Base-by-base conservation (phyloP, 2,113 vertebrate species). In the Cephalopholis sonnerati region DNA sequence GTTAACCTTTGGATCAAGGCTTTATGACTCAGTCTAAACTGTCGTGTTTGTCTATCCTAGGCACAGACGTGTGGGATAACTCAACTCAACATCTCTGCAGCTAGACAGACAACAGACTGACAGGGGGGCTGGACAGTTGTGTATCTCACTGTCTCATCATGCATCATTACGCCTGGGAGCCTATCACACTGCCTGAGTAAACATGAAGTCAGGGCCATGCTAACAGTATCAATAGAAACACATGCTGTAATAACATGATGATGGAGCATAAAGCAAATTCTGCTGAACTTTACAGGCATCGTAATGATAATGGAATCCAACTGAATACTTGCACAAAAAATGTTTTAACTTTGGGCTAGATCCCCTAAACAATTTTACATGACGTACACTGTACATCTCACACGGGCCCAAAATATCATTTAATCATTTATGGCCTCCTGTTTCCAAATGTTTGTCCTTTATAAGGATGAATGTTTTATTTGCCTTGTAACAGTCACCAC, bases 151-250 rank as follows among this genome's bases (percentile, higher is more conserved):
- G 24, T 25, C 36, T 74, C 51, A 71, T 73, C 67, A 59, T 36
- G 72, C 58, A 57, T 77, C 62, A 58, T 81, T 53, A 63, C 58
- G 32, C 44, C 57, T 15, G 53, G 67, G 22, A 81, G 53, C 16
- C 65, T 13, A 70, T 73, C 22, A 65, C 74, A 22, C 12, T 32
- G n/a, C n/a, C 54, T 55, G n/a, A 55, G 58, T 17, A 70, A 55
- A 71, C 12, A 66, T 59, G 10, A 65, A 29, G 39, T 73, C 57
- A 25, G 39, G 16, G 22, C 25, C 16, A 27, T 58, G 59, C 2
- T 44, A 53, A 36, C n/a, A 29, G 4, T 48, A 63, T 74, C 69
- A 63, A 73, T 46, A 63, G 2, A 51, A 46, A 64, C 22, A 41
- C 48, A 53, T 13, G 22, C 51, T 58, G 58, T 12, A 57, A 64